Evolutionary conservation across 2,888 invertebrate species (phyloP).

Genomic region (Heteromurus nitidus): DNA sequence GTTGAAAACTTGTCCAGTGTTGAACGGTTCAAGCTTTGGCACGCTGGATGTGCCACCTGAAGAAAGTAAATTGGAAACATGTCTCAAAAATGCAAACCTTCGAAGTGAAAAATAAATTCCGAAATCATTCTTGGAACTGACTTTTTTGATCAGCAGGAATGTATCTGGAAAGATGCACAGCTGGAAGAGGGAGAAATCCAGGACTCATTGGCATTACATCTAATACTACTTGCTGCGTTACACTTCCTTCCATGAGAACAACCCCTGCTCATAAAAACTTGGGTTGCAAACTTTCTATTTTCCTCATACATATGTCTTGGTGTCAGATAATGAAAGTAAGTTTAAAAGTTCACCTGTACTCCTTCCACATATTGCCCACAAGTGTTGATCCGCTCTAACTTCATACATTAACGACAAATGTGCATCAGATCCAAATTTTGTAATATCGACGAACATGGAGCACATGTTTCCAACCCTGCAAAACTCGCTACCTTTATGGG

Average conservation of each 20-base stretch:
- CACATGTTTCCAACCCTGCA: slow-evolving; percentile 93
- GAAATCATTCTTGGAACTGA: slow-evolving; percentile 25
- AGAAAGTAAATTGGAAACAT: neutral
- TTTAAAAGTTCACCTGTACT: slow-evolving; percentile 87
- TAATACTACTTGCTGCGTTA: slow-evolving; percentile 83
- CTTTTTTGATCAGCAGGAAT: slow-evolving; percentile 81
- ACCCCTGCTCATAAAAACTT: slow-evolving; percentile 78
- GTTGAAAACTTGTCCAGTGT: slow-evolving; percentile 94
- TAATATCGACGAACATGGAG: slow-evolving; percentile 72
- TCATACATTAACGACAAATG: slow-evolving; percentile 90
- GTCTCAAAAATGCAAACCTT: neutral
- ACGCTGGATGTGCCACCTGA: slow-evolving; percentile 70
- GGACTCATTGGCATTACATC: slow-evolving; percentile 96
- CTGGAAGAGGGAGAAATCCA: slow-evolving; percentile 91
- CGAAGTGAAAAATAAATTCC: neutral
- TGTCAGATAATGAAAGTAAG: no score
- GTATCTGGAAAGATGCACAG: slow-evolving; percentile 91
- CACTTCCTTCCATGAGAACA: slow-evolving; percentile 82
- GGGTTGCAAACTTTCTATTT: slow-evolving; percentile 74
- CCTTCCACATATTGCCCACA: slow-evolving; percentile 95
- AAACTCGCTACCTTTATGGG: slow-evolving; percentile 87
- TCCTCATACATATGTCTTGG: no score
- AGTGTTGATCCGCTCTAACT: slow-evolving; percentile 91
- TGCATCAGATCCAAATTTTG: slow-evolving; percentile 75
- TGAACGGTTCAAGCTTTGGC: slow-evolving; percentile 90